Evolutionary conservation across 2,113 vertebrate genomes (phyloP), one percentile per base, ranked within the genome.

Genomic region (Neomonachus schauinslandi): DNA sequence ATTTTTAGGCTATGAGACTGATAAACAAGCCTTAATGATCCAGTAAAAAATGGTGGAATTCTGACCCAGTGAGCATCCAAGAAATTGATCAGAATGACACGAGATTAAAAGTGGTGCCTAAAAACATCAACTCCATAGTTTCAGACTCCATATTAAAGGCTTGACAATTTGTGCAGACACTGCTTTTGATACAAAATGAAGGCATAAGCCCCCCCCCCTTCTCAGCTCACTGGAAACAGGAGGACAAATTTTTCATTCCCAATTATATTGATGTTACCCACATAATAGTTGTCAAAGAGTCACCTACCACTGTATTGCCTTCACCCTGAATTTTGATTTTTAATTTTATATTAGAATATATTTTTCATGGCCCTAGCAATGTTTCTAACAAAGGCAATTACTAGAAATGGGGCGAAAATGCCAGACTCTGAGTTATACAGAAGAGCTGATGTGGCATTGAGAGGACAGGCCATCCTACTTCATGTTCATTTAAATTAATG

Each of bases 1-100:
- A 74, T 53, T 79, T 90, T 89, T 63, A 86, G 74, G 59, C 67
- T 69, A 59, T 57, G 12, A 77, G 46, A 61, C 28, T 61, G 67
- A 72, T 83, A 76, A 84, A 90, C 28, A 74, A 85, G 55, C 88
- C 57, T 83, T 76, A 93, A 69, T 76, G 82, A 94, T 24, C 26
- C 71, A 33, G 13, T 91, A 82, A 91, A 72, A 97, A 88, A 76
- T 28, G 53, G 8, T 76, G 11, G 28, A 49, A 89, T 67, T 88
- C 74, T 94, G 33, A 97, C 7, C 49, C 14, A 92, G 13, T 11
- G 26, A 97, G 46, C 63, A 49, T 90, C 39, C 18, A 1, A 31
- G 51, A 97, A 95, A 91, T 69, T 69, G 76, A 79, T 91, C 93
- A 91, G 57, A 85, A 84, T 61, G 69, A 90, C 74, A 81, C 14